Conservation (phyloP, 1,140 invertebrate genomes). For the Dendrolimus punctatus region DNA sequence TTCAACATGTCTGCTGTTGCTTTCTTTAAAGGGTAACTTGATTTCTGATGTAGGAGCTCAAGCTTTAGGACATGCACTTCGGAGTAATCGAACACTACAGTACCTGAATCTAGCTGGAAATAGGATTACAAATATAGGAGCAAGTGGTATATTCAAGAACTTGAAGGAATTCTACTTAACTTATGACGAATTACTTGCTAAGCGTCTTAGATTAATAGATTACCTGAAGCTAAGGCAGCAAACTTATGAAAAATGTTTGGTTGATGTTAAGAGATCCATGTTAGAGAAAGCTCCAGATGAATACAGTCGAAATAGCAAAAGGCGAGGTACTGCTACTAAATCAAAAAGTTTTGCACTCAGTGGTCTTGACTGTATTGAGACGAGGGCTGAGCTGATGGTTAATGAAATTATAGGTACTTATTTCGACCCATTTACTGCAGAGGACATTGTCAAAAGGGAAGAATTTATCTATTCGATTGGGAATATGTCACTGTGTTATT, state of each 20-base stretch:
- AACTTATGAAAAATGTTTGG: constrained; percentile 8
- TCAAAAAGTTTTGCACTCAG: background rate
- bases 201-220: constrained; percentile 11
- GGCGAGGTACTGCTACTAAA: background rate
- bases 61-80: constrained; percentile 11
- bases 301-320: constrained; percentile 1
- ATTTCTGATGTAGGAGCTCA: constrained; percentile 19
- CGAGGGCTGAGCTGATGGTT: constrained; percentile 7
- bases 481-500: constrained; percentile 14
- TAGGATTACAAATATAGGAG: constrained; percentile 14
- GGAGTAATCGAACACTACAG: constrained; percentile 20
- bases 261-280: constrained; percentile 1
- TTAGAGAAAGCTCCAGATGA: background rate
- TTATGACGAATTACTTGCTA: constrained; percentile 12
- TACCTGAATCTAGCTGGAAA: constrained; percentile 25
- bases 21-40: constrained; percentile 14
- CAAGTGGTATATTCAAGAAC: constrained; percentile 9
- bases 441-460: constrained; percentile 1
- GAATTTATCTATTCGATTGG: constrained; percentile 12
- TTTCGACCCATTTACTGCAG: constrained; percentile 11
- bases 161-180: constrained; percentile 20
- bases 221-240: constrained; percentile 15
- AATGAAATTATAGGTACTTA: constrained; percentile 6
- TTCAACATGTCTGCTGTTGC: constrained; percentile 9
- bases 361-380: background rate